These are phyloP conservation scores for Armadillidium nasatum DNA, from an alignment of 1,140 invertebrate species.

Conservation along the genomic window DNA sequence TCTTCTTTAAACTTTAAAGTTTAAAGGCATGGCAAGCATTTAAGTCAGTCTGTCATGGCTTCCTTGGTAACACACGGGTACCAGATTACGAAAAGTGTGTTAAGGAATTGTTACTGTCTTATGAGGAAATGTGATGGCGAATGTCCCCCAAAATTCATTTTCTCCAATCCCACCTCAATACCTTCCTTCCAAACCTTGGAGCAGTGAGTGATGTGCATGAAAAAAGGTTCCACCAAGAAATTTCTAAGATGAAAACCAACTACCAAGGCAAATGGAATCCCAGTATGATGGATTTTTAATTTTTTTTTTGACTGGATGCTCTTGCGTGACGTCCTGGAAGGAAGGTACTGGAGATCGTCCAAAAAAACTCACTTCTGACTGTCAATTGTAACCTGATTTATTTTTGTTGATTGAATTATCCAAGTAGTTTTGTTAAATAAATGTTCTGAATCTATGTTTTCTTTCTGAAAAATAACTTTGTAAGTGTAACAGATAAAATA, in stretches of 20 bases:
- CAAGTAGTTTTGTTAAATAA: not conserved
- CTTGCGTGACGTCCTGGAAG: not conserved
- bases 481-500: too few relatives aligned
- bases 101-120: not conserved
- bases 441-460: not conserved
- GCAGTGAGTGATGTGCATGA: not conserved
- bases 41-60: not conserved
- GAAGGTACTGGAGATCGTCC: not conserved
- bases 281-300: not conserved
- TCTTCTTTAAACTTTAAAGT: too few relatives aligned
- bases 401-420: not conserved
- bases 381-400: not conserved
- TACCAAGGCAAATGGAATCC: not conserved
- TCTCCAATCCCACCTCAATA: not conserved
- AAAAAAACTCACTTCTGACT: not conserved
- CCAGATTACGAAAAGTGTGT: not conserved
- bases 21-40: not conserved
- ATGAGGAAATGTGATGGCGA: not conserved
- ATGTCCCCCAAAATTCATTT: not conserved
- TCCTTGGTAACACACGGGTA: not conserved
- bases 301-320: too few relatives aligned
- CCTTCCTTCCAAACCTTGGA: not conserved
- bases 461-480: not conserved
- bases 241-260: not conserved
- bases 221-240: not conserved